Conservation (phyloP, 1,140 invertebrate genomes). For the Limonius californicus region DNA sequence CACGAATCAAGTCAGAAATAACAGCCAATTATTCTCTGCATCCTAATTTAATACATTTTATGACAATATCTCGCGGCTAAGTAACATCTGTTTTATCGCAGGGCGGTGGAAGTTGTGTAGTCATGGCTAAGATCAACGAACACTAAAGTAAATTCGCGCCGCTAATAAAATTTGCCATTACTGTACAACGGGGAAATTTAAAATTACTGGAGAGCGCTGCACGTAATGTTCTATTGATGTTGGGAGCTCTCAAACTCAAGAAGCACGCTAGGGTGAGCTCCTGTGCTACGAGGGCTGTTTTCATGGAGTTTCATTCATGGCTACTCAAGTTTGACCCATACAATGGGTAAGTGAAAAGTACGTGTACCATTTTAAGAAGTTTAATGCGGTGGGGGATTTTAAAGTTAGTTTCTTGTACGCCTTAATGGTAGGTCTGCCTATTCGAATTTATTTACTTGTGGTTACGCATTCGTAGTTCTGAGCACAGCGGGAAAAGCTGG, state of each 20-base stretch:
- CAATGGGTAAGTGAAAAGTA: slow-evolving; percentile 8
- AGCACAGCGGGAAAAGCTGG: no score
- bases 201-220: slow-evolving; percentile 5
- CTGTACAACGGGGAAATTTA: slow-evolving; percentile 11
- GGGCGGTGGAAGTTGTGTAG: not conserved
- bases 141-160: slow-evolving; percentile 5
- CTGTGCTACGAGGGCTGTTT: not conserved
- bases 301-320: not conserved
- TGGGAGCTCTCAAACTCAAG: slow-evolving; percentile 4
- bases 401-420: not conserved
- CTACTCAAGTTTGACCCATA: slow-evolving; percentile 3
- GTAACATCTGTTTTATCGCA: slow-evolving; percentile 13
- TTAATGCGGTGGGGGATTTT: not conserved
- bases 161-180: slow-evolving; percentile 12
- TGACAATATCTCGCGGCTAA: slow-evolving; percentile 5
- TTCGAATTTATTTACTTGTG: no score
- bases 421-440: slow-evolving; percentile 4
- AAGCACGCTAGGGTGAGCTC: not conserved
- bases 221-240: slow-evolving; percentile 15
- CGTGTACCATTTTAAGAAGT: not conserved
- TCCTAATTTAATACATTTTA: not conserved
- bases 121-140: slow-evolving; percentile 8
- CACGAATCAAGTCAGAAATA: not conserved
- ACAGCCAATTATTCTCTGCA: slow-evolving; percentile 1
- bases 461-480: no score